These are phyloP conservation scores for Malacosoma neustria DNA, from an alignment of 2,888 invertebrate species.

Conservation along the genomic window DNA sequence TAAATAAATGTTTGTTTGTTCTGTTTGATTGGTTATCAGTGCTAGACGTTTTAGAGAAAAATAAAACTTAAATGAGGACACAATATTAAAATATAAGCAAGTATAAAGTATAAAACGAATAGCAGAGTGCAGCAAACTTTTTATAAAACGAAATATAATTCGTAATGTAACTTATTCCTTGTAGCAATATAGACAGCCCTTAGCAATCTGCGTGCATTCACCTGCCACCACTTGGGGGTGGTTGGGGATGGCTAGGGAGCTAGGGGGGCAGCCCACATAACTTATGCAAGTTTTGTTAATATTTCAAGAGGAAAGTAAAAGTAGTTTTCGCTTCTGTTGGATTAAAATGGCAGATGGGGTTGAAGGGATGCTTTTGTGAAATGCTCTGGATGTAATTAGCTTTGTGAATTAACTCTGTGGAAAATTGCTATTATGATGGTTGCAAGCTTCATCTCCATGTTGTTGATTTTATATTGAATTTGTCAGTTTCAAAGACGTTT, in stretches of 20 bases:
- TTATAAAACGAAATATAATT: too few species aligned
- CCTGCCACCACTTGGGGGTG: not conserved
- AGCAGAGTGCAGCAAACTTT: too few species aligned
- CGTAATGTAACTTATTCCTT: too few species aligned
- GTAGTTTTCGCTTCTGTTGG: constrained; percentile 22
- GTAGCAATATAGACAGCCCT: not conserved
- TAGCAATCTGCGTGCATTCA: not conserved
- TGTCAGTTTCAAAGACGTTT: too few species aligned
- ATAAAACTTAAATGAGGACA: too few species aligned
- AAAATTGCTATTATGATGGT: not conserved
- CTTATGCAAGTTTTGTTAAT: constrained; percentile 67
- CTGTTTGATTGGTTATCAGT: too few species aligned
- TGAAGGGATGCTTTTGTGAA: not conserved
- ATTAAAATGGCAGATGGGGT: not conserved
- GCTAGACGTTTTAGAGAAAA: too few species aligned
- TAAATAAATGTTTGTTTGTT: too few species aligned
- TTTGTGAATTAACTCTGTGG: not conserved
- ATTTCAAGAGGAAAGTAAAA: constrained; percentile 66
- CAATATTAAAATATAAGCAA: too few species aligned
- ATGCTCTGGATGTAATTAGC: not conserved
- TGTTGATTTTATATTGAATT: too few species aligned
- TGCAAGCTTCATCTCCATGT: too few species aligned
- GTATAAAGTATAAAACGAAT: too few species aligned
- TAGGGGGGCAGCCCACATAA: constrained; percentile 20
- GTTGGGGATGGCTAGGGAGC: not conserved